Percentiles rank a stretch among this genome's conserved stretches.
Conservation (phyloP, 2,797 vertebrate genomes). For the Poeciliopsis presidionis region DNA sequence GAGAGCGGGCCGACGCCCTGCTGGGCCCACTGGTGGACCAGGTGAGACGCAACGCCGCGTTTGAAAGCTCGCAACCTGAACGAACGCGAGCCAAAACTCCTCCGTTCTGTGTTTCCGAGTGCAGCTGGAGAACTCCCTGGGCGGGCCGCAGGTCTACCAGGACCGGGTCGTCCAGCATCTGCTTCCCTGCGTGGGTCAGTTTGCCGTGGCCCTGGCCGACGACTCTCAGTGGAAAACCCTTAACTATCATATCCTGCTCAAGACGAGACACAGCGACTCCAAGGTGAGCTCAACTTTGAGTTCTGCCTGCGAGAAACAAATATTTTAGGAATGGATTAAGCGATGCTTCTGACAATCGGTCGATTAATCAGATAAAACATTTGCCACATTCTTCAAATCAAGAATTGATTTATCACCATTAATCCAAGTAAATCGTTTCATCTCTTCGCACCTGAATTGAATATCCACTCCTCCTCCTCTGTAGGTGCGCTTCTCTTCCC, state of each 20-base stretch:
- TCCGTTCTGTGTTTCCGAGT: background rate
- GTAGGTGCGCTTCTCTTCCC: constrained; percentile 92
- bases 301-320: too few relatives aligned
- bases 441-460: background rate
- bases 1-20: constrained; percentile 88
- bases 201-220: constrained; percentile 89
- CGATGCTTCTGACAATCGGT: too few relatives aligned
- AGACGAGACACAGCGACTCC: constrained; percentile 86
- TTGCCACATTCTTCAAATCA: too few relatives aligned
- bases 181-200: constrained; percentile 91
- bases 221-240: constrained; percentile 93
- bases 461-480: background rate
- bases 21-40: constrained; percentile 91
- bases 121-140: constrained; percentile 90
- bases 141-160: constrained; percentile 85
- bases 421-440: background rate
- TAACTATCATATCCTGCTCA: constrained; percentile 93
- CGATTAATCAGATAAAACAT: too few relatives aligned
- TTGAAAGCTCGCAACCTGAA: background rate
- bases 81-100: background rate
- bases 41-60: constrained; percentile 73
- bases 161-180: constrained; percentile 83
- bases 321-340: too few relatives aligned
- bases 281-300: constrained; percentile 77
- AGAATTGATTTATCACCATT: too few relatives aligned